Evolutionary conservation across 1,140 invertebrate genomes (phyloP), one percentile per base, ranked within the genome.

Genomic region (Drosophila suzukii): DNA sequence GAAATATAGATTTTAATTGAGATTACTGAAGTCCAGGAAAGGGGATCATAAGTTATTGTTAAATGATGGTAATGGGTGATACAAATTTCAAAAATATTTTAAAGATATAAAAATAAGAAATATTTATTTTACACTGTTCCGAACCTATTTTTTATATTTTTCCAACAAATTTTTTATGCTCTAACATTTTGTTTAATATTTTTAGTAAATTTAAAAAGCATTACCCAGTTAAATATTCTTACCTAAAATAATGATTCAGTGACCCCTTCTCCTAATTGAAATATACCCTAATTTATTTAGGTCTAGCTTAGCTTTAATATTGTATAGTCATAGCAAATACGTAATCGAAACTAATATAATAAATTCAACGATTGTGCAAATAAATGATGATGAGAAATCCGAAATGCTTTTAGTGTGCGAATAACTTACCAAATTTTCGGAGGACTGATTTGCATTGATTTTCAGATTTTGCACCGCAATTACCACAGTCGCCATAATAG

Each of bases 301-400:
- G 27, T 7, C 24, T 51, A 75, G 70, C 8, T 15, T 74, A 74
- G 72, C 46, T 66, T 58, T 54, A 59, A 53, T 34, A 46, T 41
- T 66, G 61, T 49, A 58, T 58, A 58, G 72, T 36, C 32, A n/a
- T 75, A 75, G 60, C 41, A 10, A 44, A 75, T 75, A 75, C 47
- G 53, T 75, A 75, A 75, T 68, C 47, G 38, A 68, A 68, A 65
- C 46, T 55, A 44, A 66, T 57, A 49, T 44, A 47, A 49, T 58
- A 50, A 71, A 57, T 71, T 71, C 51, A 71, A 71, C 36, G 41
- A 71, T 58, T 71, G 68, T 71, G 54, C 49, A 54, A 75, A 75
- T 75, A 75, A 75, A 75, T 75, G 73, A 53, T 66, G 54, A 75
- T 75, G 59, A 75, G 38, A 75, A 34, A 24, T 17, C 13, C 27